Evolutionary conservation across 2,797 vertebrate species (phyloP).

Genomic region (Loris lydekkerianus): DNA sequence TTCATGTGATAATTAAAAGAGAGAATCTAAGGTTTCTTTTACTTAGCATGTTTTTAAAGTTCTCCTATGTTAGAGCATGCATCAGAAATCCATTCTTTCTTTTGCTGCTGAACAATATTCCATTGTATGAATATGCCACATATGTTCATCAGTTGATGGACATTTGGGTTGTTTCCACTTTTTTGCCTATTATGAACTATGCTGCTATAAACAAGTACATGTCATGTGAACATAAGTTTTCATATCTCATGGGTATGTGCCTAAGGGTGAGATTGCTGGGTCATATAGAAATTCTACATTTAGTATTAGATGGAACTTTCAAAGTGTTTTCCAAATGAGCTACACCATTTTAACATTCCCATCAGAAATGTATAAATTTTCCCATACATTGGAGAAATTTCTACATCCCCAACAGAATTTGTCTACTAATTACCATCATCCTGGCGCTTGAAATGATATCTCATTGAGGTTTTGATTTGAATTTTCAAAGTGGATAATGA

Average conservation of each 20-base stretch:
- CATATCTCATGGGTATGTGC: not conserved
- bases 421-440: not conserved
- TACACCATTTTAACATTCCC: not conserved
- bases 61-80: not conserved
- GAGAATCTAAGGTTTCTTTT: conserved; percentile 10
- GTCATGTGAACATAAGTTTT: not conserved
- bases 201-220: conserved; percentile 5
- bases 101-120: conserved; percentile 4
- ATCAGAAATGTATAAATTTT: not conserved
- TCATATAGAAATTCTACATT: not conserved
- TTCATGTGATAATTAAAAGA: conserved; percentile 12
- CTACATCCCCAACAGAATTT: not conserved
- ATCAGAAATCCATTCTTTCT: conserved; percentile 32
- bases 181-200: not conserved
- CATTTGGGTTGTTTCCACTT: not conserved
- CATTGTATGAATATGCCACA: not conserved
- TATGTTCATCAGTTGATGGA: not conserved
- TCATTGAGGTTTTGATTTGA: conserved; percentile 24
- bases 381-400: too few species aligned
- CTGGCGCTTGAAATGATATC: conserved; percentile 22
- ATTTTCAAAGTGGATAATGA: conserved; percentile 11
- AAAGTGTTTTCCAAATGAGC: conserved; percentile 49
- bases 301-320: not conserved
- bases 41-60: not conserved
- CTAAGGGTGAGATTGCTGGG: not conserved